Base-by-base conservation (phyloP, 30 jellyfish, hydroid and myxozoan species). In the Chironex yamaguchii region DNA sequence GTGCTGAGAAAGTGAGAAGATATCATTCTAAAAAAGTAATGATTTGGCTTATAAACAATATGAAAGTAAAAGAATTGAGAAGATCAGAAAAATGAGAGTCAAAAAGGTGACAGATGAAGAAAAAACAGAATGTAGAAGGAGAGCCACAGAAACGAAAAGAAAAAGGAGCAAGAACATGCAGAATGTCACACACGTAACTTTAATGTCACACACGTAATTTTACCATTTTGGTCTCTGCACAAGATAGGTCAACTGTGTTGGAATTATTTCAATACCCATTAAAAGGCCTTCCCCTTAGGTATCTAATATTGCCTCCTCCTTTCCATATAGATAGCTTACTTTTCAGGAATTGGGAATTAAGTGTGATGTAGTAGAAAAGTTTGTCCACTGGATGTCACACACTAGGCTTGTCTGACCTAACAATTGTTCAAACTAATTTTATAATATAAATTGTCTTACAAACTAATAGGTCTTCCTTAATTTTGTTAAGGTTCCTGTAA, bases 311-410 rank as follows among this genome's bases (percentile, higher is more conserved):
- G 3, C 11, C 64, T 0, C 3, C 6, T 11, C 63, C 78, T 23
- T 65, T 65, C 63, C 65, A 0, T 13, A 11, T 3, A 20, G 63
- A 65, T 52, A 4, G 0, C 78, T 4, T 65, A 4, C 78, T 65
- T 65, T 52, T 25, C 78, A 65, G 78, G 78, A 65, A 65, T 23
- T 28, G 0, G 21, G 78, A 65, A 65, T 4, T 65, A 65, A n/a
- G 9, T 22, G 62, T 11, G 28, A 3, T 23, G 62, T 0, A 65
- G 78, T 4, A 65, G 62, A 65, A 65, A 0, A 65, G 51, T 65
- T 65, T 65, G 72, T 65, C 78, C 78, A 65, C 78, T 65, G 78
- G 13, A 22, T 65, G 69, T 0, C 64, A 28, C 78, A 65, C 78
- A 13, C 65, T 65, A 65, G 28, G 62, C 0, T 6, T 0, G 28